These are phyloP conservation scores for Synergus laeviventris DNA, from an alignment of 2,888 invertebrate genomes.

Conservation along the genomic window DNA sequence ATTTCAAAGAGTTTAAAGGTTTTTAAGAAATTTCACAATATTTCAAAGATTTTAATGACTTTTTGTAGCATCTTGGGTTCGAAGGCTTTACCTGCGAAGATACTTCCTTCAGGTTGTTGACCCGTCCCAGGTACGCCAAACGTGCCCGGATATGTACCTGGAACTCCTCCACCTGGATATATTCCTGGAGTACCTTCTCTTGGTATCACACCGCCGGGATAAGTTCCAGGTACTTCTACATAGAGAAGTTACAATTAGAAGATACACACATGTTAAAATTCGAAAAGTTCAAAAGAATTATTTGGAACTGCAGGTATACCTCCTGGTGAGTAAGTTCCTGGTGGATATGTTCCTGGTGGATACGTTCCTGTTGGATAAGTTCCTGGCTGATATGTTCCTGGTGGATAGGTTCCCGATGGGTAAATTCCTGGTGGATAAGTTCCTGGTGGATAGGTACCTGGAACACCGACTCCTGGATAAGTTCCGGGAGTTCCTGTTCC, in stretches of 20 bases:
- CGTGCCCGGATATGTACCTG: constrained; percentile 41
- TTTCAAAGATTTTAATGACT: too few relatives aligned
- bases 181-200: background rate
- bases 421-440: constrained; percentile 41
- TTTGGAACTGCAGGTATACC: background rate
- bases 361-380: constrained; percentile 33
- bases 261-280: too few relatives aligned
- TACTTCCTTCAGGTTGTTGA: background rate
- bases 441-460: constrained; percentile 39
- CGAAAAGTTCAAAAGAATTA: background rate
- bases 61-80: too few relatives aligned
- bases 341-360: background rate
- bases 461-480: constrained; percentile 39
- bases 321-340: constrained; percentile 23
- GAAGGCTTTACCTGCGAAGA: constrained; percentile 19
- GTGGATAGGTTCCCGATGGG: too few relatives aligned
- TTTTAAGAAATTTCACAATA: too few relatives aligned
- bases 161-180: constrained; percentile 38
- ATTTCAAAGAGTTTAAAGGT: too few relatives aligned
- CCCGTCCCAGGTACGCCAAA: constrained; percentile 1
- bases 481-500: constrained; percentile 27
- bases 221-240: constrained; percentile 41
- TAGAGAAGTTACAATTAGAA: background rate
- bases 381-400: constrained; percentile 32
- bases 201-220: constrained; percentile 30